Percentiles rank a stretch among this genome's conserved stretches.
Evolutionary conservation across 2,113 vertebrate genomes (phyloP).

Genomic region (Urocynchramus pylzowi): DNA sequence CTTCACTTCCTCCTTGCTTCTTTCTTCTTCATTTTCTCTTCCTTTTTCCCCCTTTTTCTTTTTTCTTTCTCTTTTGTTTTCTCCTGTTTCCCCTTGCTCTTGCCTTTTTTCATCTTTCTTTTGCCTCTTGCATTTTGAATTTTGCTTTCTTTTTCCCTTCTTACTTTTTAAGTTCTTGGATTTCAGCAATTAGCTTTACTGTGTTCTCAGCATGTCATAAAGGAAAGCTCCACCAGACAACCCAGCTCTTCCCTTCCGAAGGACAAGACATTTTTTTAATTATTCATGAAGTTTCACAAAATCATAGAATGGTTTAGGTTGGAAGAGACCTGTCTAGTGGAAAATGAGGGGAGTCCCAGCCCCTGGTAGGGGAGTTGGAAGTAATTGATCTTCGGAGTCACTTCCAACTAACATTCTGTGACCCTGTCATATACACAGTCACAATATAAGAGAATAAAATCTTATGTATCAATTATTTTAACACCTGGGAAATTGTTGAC

Average conservation of each 20-base stretch:
- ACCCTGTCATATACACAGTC: not conserved
- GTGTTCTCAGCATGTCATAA: not conserved
- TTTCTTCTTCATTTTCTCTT: not conserved
- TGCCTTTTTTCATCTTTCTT: not conserved
- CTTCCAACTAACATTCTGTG: not conserved
- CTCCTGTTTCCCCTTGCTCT: not conserved
- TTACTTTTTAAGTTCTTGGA: not conserved
- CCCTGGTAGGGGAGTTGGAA: not conserved
- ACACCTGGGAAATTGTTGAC: not conserved
- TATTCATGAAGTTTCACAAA: not conserved
- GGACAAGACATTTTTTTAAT: not conserved
- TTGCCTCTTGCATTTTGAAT: not conserved
- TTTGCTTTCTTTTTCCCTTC: not conserved
- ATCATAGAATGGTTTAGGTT: not conserved
- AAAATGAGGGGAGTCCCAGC: not conserved
- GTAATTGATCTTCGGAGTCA: not conserved
- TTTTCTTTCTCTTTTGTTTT: no score
- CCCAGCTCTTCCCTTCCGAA: not conserved
- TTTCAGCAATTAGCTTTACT: not conserved
- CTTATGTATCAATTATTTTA: not conserved
- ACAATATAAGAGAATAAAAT: not conserved
- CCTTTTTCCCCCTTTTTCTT: rapidly evolving
- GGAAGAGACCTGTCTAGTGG: not conserved
- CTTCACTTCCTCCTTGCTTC: not conserved
- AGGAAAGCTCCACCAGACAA: not conserved